These are phyloP conservation scores for Hyppa rectilinea DNA, from an alignment of 2,888 invertebrate genomes.

Conservation along the genomic window DNA sequence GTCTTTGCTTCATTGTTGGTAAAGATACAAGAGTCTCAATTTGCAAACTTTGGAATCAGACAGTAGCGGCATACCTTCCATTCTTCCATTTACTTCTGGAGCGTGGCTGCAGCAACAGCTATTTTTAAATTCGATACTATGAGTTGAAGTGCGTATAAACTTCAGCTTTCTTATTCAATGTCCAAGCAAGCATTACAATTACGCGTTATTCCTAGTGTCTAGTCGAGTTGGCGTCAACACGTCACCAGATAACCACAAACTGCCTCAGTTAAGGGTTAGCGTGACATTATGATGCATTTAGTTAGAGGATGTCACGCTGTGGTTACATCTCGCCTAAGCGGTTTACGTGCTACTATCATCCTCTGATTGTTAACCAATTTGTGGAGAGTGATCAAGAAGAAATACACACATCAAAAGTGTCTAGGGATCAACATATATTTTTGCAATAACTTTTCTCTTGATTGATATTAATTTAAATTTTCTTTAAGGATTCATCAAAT, in stretches of 20 bases:
- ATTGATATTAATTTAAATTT: no score
- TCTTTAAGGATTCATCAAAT: no score
- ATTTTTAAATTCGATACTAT: background rate
- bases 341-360: background rate
- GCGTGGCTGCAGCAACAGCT: background rate
- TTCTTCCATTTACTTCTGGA: background rate
- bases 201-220: background rate
- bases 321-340: slow-evolving; percentile 14
- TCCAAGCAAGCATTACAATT: background rate
- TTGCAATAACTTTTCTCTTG: no score
- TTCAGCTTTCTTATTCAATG: background rate
- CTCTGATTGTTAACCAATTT: background rate
- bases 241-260: slow-evolving; percentile 33
- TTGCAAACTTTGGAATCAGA: no score
- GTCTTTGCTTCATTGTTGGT: no score
- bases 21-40: no score
- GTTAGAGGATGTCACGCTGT: slow-evolving; percentile 13
- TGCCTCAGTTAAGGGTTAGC: slow-evolving; percentile 15
- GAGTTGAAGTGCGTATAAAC: background rate
- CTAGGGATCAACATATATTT: no score
- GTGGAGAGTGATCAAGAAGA: no score
- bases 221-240: slow-evolving; percentile 2
- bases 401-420: no score
- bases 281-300: slow-evolving; percentile 51
- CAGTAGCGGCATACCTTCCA: no score